Percentiles rank a stretch among this genome's conserved stretches.
These are phyloP conservation scores for Esox niger DNA, from an alignment of 2,113 vertebrate genomes.

Conservation along the genomic window DNA sequence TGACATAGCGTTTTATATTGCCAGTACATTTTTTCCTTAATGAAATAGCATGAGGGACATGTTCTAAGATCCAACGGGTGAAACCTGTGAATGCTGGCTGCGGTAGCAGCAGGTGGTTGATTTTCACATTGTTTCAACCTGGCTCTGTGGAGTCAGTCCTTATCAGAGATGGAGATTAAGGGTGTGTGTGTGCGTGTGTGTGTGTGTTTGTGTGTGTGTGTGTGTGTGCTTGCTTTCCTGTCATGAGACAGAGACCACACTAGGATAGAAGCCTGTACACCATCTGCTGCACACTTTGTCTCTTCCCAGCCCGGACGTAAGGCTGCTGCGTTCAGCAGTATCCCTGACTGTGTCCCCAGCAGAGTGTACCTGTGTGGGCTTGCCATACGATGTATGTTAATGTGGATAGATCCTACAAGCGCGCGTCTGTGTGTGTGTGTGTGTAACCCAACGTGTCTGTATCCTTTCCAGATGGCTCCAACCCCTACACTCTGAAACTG, in stretches of 20 bases:
- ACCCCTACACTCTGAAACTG: conserved; percentile 96
- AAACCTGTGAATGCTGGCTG: neutral
- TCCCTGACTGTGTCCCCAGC: neutral
- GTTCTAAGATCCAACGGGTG: neutral
- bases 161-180: neutral
- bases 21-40: neutral
- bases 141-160: neutral
- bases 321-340: neutral
- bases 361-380: neutral
- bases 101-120: neutral
- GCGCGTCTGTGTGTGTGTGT: too few relatives aligned
- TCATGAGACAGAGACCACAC: neutral
- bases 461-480: conserved; percentile 87
- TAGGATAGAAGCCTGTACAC: neutral
- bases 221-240: conserved; percentile 5
- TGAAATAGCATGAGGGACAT: neutral
- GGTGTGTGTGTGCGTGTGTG: neutral
- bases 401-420: too few relatives aligned
- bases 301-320: conserved; percentile 5
- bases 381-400: too few relatives aligned
- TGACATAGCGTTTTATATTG: too few relatives aligned
- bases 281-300: conserved; percentile 5
- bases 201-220: conserved; percentile 3
- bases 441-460: conserved; percentile 20
- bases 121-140: neutral